These are phyloP conservation scores for Hypomecis punctinalis DNA, from an alignment of 2,888 invertebrate species.

Conservation along the genomic window DNA sequence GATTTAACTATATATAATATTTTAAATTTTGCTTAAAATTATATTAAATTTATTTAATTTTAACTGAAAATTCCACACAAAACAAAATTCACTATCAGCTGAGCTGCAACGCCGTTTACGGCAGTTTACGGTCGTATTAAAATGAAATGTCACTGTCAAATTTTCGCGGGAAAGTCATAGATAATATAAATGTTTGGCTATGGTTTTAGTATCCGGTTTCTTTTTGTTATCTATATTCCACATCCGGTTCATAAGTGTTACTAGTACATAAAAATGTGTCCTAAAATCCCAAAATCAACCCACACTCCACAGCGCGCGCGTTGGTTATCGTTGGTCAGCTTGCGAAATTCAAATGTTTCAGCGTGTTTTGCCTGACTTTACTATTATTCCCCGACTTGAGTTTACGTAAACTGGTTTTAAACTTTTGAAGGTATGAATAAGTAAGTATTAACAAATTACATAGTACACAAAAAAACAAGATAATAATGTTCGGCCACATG, in stretches of 20 bases:
- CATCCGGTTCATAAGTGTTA: not conserved
- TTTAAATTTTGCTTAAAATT: not conserved
- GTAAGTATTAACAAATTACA: too few species aligned
- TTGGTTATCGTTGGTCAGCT: too few species aligned
- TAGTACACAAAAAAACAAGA: too few species aligned
- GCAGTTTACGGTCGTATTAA: not conserved
- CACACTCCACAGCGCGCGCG: too few species aligned
- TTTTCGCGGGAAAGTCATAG: slow-evolving; percentile 64
- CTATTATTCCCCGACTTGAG: too few species aligned
- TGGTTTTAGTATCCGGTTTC: not conserved
- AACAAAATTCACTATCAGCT: slow-evolving; percentile 4
- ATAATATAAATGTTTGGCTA: not conserved
- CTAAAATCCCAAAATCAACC: too few species aligned
- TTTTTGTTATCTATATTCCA: not conserved
- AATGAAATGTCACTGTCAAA: slow-evolving; percentile 59
- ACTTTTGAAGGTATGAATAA: too few species aligned
- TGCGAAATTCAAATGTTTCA: too few species aligned
- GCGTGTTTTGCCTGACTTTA: too few species aligned
- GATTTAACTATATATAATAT: slow-evolving; percentile 2
- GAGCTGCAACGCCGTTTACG: slow-evolving; percentile 4
- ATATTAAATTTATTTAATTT: slow-evolving; percentile 4
- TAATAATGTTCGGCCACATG: too few species aligned
- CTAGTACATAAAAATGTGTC: too few species aligned
- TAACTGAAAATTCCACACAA: not conserved
- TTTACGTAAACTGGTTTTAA: too few species aligned